A percentile compares a stretch with the other conserved stretches of the same genome.
Evolutionary conservation across 2,888 invertebrate species (phyloP).

Genomic region (Drosophila setosimentum): DNA sequence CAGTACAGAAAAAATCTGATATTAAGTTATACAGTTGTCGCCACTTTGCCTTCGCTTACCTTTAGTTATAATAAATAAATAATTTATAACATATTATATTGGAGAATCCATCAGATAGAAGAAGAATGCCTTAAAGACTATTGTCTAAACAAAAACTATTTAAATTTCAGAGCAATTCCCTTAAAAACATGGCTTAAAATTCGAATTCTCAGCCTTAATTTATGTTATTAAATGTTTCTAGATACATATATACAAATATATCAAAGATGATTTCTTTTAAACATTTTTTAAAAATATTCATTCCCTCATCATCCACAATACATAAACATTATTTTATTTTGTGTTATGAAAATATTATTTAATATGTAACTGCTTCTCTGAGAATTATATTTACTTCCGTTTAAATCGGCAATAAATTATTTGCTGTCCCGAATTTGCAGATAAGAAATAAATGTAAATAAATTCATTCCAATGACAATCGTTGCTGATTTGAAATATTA

Average conservation of each 20-base stretch:
- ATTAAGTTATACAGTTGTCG: not conserved
- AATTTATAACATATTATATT: not conserved
- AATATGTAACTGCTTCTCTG: too few species aligned
- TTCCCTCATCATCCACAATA: too few species aligned
- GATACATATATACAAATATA: too few species aligned
- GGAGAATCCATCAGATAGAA: not conserved
- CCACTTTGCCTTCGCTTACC: not conserved
- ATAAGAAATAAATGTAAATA: not conserved
- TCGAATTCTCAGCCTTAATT: too few species aligned
- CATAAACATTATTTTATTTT: too few species aligned
- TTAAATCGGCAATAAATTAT: not conserved
- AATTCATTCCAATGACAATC: not conserved
- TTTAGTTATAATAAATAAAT: not conserved
- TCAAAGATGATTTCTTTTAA: too few species aligned
- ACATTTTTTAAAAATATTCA: too few species aligned
- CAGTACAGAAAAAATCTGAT: not conserved
- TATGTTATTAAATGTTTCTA: too few species aligned
- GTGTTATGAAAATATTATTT: too few species aligned
- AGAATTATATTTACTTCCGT: accelerated
- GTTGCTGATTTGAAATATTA: not conserved
- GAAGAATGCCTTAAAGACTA: not conserved
- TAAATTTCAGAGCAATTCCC: not conserved
- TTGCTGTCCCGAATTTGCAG: not conserved
- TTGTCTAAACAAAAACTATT: not conserved
- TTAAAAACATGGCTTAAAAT: too few species aligned